Percentiles rank a stretch among this genome's conserved stretches.
Conservation (phyloP, 2,797 vertebrate species). For the Danio kyathit region DNA sequence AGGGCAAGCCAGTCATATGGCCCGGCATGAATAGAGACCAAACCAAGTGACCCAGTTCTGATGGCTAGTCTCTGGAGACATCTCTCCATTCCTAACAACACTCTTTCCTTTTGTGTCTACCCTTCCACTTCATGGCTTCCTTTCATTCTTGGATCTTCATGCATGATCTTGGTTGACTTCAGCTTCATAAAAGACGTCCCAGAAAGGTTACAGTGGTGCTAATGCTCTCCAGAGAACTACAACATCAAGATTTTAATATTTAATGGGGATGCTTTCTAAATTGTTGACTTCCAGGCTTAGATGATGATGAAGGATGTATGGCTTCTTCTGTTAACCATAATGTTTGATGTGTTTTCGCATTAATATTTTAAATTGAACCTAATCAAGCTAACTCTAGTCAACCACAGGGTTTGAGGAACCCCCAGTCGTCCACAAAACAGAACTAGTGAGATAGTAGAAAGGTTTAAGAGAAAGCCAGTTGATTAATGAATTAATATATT, state of each 20-base stretch:
- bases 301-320: background rate
- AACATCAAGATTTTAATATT: slow-evolving; percentile 29
- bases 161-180: background rate
- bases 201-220: slow-evolving; percentile 13
- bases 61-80: slow-evolving; percentile 28
- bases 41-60: slow-evolving; percentile 56
- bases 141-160: slow-evolving; percentile 4
- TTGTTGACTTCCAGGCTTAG: background rate
- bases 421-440: no score
- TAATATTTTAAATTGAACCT: background rate
- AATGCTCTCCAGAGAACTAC: slow-evolving; percentile 9
- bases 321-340: background rate
- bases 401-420: background rate
- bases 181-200: slow-evolving; percentile 16
- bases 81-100: slow-evolving; percentile 22
- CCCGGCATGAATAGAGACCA: slow-evolving; percentile 28
- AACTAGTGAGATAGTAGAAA: no score
- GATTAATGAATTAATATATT: no score
- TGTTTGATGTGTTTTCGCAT: background rate
- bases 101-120: slow-evolving; percentile 9
- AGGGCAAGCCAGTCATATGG: slow-evolving; percentile 49
- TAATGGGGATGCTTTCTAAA: slow-evolving; percentile 40
- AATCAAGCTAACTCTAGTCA: slow-evolving; percentile 1
- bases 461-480: no score
- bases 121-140: slow-evolving; percentile 5